Percentiles rank a stretch among this genome's conserved stretches.
Evolutionary conservation across 1,140 invertebrate genomes (phyloP).

Genomic region (Drosophila sechellia): DNA sequence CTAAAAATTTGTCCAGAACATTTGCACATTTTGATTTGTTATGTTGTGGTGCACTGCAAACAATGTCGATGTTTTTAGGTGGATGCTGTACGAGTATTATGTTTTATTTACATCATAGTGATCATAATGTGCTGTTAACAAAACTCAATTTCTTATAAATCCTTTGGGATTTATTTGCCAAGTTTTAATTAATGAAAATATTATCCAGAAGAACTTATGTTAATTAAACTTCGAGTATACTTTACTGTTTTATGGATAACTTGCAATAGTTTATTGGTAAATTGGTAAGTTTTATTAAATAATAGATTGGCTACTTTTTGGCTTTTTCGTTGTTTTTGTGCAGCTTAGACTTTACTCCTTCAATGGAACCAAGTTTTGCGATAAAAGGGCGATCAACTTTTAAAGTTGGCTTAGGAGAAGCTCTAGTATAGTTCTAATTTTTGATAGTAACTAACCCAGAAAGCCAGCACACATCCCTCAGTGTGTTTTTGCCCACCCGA

Average conservation of each 20-base stretch:
- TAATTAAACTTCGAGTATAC: too few relatives aligned
- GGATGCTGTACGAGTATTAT: constrained; percentile 11
- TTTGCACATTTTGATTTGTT: constrained; percentile 81
- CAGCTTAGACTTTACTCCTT: not conserved
- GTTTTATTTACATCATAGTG: not conserved
- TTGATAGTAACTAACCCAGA: not conserved
- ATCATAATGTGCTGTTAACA: not conserved
- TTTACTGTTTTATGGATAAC: too few relatives aligned
- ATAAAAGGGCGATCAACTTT: not conserved
- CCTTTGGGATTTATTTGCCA: too few relatives aligned
- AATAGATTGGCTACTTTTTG: not conserved
- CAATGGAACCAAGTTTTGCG: not conserved
- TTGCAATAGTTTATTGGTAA: not conserved
- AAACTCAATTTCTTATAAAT: too few relatives aligned
- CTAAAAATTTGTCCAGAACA: constrained; percentile 74
- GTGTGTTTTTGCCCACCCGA: not conserved
- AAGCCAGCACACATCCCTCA: constrained; percentile 8
- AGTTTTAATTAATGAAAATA: too few relatives aligned
- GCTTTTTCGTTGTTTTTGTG: not conserved
- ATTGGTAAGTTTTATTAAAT: not conserved
- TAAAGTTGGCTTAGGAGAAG: not conserved
- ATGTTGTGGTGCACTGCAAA: constrained; percentile 52
- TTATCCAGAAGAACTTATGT: too few relatives aligned
- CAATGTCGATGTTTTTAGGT: constrained; percentile 19
- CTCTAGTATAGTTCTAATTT: not conserved